Percentiles rank a stretch among this genome's conserved stretches.
These are phyloP conservation scores for Ylistrum balloti DNA, from an alignment of 1,140 invertebrate genomes.

Conservation along the genomic window DNA sequence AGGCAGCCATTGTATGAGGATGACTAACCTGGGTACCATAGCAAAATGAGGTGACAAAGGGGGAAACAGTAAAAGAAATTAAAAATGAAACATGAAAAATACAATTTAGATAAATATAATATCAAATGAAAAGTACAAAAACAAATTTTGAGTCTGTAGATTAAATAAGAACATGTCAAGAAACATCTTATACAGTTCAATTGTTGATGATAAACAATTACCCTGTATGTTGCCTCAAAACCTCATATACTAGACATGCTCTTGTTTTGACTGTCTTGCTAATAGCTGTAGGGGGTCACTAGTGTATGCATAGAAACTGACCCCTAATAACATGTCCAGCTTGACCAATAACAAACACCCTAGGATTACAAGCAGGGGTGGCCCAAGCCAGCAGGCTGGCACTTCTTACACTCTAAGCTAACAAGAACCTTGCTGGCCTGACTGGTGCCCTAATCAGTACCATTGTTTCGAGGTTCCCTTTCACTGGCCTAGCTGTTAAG, in stretches of 20 bases:
- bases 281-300: slow-evolving; percentile 4
- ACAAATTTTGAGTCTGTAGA: too few relatives aligned
- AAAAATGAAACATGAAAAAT: too few relatives aligned
- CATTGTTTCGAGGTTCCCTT: neutral
- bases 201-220: neutral
- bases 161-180: too few relatives aligned
- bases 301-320: slow-evolving; percentile 34
- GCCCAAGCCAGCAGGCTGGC: slow-evolving; percentile 8
- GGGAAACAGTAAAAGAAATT: neutral
- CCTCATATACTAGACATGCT: neutral
- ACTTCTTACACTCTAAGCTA: neutral
- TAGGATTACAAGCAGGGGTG: slow-evolving; percentile 30
- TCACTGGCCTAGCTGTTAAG: neutral
- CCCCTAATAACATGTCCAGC: slow-evolving; percentile 6
- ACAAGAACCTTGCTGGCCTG: neutral
- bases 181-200: too few relatives aligned
- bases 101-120: too few relatives aligned
- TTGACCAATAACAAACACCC: slow-evolving; percentile 33
- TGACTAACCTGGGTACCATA: neutral
- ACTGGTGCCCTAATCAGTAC: neutral
- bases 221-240: neutral
- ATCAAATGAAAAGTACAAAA: too few relatives aligned
- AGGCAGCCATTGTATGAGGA: neutral
- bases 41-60: neutral
- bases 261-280: slow-evolving; percentile 24